Conservation (phyloP, 2,888 invertebrate species). For the Scrobipalpa costella region DNA sequence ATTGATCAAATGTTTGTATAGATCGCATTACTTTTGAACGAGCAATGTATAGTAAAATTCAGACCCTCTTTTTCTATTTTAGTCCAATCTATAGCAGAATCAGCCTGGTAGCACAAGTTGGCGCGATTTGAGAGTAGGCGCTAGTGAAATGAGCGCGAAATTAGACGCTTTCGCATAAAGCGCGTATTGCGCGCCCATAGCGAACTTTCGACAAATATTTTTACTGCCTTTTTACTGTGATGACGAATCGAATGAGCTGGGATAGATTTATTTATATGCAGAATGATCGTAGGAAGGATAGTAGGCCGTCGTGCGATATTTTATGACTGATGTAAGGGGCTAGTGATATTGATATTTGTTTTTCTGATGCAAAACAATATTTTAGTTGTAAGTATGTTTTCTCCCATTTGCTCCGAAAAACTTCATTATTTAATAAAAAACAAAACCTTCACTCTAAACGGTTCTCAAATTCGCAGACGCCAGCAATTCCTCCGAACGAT, state of each 20-base stretch:
- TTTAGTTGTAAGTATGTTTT: too few species aligned
- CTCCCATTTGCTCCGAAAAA: too few species aligned
- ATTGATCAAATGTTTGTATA: too few species aligned
- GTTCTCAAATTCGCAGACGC: too few species aligned
- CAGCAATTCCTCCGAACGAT: too few species aligned
- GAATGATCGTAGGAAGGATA: background rate
- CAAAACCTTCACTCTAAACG: too few species aligned
- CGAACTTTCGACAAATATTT: constrained; percentile 19
- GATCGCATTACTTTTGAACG: background rate
- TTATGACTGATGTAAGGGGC: background rate
- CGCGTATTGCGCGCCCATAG: constrained; percentile 31
- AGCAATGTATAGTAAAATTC: background rate
- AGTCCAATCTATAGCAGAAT: background rate
- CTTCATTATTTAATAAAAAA: too few species aligned
- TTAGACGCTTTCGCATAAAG: constrained; percentile 44
- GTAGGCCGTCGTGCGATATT: background rate
- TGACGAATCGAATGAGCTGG: background rate
- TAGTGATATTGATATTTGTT: background rate
- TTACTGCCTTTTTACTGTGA: constrained; percentile 17
- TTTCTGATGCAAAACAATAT: too few species aligned
- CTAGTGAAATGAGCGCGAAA: constrained; percentile 54
- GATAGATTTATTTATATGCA: background rate
- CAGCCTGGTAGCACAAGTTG: background rate
- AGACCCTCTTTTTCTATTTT: background rate
- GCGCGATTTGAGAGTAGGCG: constrained; percentile 28